Conservation (phyloP, 1,140 invertebrate species). For the Thaumetopoea pityocampa region DNA sequence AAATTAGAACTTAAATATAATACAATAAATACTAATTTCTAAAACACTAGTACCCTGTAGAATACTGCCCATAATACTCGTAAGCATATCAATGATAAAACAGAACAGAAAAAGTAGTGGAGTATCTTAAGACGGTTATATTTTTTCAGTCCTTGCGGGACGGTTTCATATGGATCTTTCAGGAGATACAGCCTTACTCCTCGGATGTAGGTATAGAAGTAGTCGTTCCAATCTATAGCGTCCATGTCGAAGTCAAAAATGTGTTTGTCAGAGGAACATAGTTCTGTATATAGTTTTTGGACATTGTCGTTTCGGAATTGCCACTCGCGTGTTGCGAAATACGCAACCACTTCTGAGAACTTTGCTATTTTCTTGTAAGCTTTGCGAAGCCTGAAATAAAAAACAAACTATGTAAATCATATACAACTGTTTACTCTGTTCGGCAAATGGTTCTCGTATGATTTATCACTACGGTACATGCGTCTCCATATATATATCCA, state of each 20-base stretch:
- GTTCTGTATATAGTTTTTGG: slow-evolving; percentile 45
- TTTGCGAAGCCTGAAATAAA: slow-evolving; percentile 79
- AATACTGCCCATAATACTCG: slow-evolving; percentile 23
- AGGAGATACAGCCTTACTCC: slow-evolving; percentile 78
- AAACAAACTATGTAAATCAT: not conserved
- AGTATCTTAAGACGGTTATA: slow-evolving; percentile 28
- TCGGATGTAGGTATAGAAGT: slow-evolving; percentile 76
- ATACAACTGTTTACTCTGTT: too few relatives aligned
- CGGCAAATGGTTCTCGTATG: too few relatives aligned
- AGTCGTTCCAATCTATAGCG: slow-evolving; percentile 78
- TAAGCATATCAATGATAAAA: slow-evolving; percentile 25
- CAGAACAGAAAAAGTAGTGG: slow-evolving; percentile 30
- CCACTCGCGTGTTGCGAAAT: slow-evolving; percentile 84
- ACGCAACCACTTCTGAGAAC: slow-evolving; percentile 81
- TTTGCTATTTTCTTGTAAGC: slow-evolving; percentile 85
- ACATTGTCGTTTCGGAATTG: slow-evolving; percentile 83
- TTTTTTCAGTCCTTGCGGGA: slow-evolving; percentile 42
- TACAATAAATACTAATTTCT: slow-evolving; percentile 3
- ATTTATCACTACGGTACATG: too few relatives aligned
- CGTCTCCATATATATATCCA: too few relatives aligned
- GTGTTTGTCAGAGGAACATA: slow-evolving; percentile 76
- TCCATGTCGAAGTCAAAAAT: slow-evolving; percentile 78
- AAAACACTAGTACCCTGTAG: slow-evolving; percentile 13
- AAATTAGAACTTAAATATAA: too few relatives aligned
- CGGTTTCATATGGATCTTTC: slow-evolving; percentile 77